Evolutionary conservation across 2,888 invertebrate species (phyloP), one percentile per base, ranked within the genome.

Genomic region (Chaitophorus viminalis): DNA sequence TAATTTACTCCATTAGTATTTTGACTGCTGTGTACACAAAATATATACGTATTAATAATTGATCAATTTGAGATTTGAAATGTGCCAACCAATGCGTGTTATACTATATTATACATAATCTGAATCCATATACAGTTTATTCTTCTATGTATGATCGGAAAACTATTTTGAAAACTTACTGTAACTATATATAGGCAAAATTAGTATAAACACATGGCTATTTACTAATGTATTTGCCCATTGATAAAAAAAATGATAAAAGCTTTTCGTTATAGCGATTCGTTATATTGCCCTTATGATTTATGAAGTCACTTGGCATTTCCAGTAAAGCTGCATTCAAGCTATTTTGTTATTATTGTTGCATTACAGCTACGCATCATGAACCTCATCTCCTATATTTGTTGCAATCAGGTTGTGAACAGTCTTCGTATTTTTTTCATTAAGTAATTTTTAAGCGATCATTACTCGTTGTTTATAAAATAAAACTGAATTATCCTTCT

Each of bases 301-400:
- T n/a, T n/a, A n/a, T n/a, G n/a, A n/a, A n/a, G n/a, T 60, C 60
- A 60, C 9, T 25, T 60, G 21, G n/a, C 11, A 65, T 29, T 65
- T 65, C n/a, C 65, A 65, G 9, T 65, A 29, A 65, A 29, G 18
- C 60, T 46, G 65, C n/a, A 65, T 9, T 25, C 25, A 65, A 79
- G 31, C 5, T 52, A n/a, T 46, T 46, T 85, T 33, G 65, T 85
- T 68, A 68, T 33, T 75, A 60, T 29, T 25, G 29, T 76, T 65
- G 9, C 31, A 6, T 5, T 39, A 46, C 14, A 46, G 11, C 60
- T 21, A 60, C 6, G 6, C 21, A 9, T 25, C 21, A 39, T 3
- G n/a, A 21, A 46, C 14, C 3, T 36, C 72, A 86, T 29, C 78
- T 78, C 39, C 65, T n/a, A 70, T 85, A 85, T 85, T 78, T 85